Base-by-base conservation (phyloP, 2,888 invertebrate genomes). In the Anthoptus insignis region DNA sequence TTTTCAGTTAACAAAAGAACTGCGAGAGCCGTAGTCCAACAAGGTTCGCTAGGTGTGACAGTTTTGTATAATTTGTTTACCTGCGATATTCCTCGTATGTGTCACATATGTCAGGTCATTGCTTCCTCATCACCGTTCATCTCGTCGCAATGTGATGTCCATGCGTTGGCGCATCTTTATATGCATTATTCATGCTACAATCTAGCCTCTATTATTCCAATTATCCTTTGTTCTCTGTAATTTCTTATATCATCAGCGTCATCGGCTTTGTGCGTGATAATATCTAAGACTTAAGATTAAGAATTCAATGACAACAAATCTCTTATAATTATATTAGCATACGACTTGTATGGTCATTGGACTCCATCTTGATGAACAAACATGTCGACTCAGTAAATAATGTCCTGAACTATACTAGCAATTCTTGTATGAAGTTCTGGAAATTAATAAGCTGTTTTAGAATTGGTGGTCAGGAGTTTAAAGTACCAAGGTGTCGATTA, bases 101-200 rank as follows among this genome's bases (percentile, higher is more conserved):
- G 76, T 82, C 81, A 82, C 79, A 71, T 39, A 29, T 53, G 58
- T 56, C 66, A 72, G 90, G 89, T 89, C 90, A 89, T 86, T 89
- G 89, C 87, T 90, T 89, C 87, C 84, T 87, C 85, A 81, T 84
- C 80, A 69, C 72, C 72, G 73, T 76, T 80, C 79, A 79, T 80
- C 81, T 81, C 73, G 71, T 69, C 71, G 67, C 64, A 72, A 69
- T 73, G 64, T 74, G 73, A 78, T 73, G 79, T 70, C 76, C 78
- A 42, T 82, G 79, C 81, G 82, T 87, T 86, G 83, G 84, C 83
- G 82, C 83, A 53, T 53, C 77, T 71, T 72, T 75, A 65, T 70
- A 80, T 89, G 76, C 81, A 87, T 89, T 85, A 89, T 88, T 88
- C 82, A 89, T 86, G 70, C 54, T 68, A 75, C 76, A 77, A 82